Evolutionary conservation across 2,888 invertebrate genomes (phyloP).

Genomic region (Chrysotoxum bicinctum): DNA sequence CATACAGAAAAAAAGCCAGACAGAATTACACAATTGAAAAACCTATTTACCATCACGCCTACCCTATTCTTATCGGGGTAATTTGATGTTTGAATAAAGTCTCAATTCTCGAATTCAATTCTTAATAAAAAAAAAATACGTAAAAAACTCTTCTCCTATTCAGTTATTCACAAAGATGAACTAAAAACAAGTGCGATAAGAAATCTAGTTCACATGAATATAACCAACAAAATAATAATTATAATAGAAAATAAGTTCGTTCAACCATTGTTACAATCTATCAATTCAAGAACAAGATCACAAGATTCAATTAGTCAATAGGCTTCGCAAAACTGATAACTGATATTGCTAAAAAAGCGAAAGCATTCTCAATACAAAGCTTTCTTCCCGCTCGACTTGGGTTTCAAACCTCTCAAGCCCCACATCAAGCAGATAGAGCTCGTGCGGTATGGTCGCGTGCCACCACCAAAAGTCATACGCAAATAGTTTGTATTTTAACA

Average conservation of each 20-base stretch:
- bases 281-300: constrained; percentile 10
- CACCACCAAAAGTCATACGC: not conserved
- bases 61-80: too few species aligned
- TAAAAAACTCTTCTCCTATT: too few species aligned
- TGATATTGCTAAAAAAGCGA: not conserved
- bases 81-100: too few species aligned
- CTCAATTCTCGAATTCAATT: too few species aligned
- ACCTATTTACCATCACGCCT: too few species aligned
- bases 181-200: not conserved
- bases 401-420: not conserved
- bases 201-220: not conserved
- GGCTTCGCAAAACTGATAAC: not conserved
- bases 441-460: constrained; percentile 12
- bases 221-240: not conserved
- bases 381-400: constrained; percentile 5
- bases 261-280: not conserved
- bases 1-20: too few species aligned
- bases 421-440: not conserved
- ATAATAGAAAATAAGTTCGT: not conserved
- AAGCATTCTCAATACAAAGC: not conserved
- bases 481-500: not conserved
- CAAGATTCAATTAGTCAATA: not conserved
- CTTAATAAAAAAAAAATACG: too few species aligned
- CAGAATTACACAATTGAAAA: too few species aligned
- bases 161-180: not conserved